Evolutionary conservation across 2,888 invertebrate species (phyloP).

Genomic region (Hololepta plana): DNA sequence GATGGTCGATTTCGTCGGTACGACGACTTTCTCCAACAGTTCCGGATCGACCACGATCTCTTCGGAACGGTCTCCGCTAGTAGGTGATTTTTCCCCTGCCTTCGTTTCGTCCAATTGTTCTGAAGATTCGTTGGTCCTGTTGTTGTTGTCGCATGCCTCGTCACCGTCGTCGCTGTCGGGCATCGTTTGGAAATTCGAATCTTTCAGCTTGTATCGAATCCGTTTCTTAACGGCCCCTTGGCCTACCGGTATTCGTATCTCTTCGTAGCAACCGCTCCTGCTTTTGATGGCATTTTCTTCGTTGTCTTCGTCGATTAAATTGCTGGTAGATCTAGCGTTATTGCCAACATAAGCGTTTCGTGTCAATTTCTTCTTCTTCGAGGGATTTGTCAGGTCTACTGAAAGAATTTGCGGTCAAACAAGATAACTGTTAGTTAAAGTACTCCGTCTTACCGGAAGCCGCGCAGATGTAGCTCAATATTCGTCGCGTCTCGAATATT

Average conservation of each 20-base stretch:
- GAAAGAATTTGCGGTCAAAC: too few relatives aligned
- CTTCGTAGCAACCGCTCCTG: not conserved
- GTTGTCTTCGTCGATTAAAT: slow-evolving; percentile 7
- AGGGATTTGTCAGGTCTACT: too few relatives aligned
- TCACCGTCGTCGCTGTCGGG: slow-evolving; percentile 21
- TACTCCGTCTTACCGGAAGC: slow-evolving; percentile 25
- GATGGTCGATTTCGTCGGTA: slow-evolving; percentile 17
- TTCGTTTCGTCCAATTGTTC: slow-evolving; percentile 4
- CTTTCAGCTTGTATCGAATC: slow-evolving; percentile 20
- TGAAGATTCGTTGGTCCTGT: slow-evolving; percentile 6
- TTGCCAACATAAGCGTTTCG: too few relatives aligned
- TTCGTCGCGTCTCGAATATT: slow-evolving; percentile 25
- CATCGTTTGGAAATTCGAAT: slow-evolving; percentile 14
- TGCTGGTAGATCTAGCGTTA: not conserved
- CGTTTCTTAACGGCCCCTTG: slow-evolving; percentile 23
- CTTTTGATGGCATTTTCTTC: slow-evolving; percentile 3
- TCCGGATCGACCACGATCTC: slow-evolving; percentile 12
- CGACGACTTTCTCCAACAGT: slow-evolving; percentile 16
- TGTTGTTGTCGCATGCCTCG: slow-evolving; percentile 12
- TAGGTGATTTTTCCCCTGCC: slow-evolving; percentile 6
- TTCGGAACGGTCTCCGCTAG: slow-evolving; percentile 1
- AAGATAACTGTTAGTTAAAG: too few relatives aligned
- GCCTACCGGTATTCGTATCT: slow-evolving; percentile 6
- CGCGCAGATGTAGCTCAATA: slow-evolving; percentile 24
- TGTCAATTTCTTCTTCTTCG: too few relatives aligned